Evolutionary conservation across 2,113 vertebrate genomes (phyloP).

Genomic region (Colius striatus): DNA sequence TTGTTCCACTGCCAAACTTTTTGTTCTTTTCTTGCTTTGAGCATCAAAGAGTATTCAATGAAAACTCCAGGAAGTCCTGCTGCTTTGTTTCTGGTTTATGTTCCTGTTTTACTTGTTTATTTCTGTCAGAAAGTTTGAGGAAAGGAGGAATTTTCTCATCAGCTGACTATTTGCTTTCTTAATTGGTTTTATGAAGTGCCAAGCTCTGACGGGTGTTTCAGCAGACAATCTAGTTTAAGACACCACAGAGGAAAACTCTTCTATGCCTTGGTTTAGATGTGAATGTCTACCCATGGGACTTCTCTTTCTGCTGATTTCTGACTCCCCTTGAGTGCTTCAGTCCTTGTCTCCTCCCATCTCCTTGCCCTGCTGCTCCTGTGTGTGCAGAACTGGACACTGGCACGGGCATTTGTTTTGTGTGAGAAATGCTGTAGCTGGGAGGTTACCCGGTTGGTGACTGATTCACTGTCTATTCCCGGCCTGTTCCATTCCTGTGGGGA

Average conservation of each 20-base stretch:
- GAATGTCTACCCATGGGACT: not conserved
- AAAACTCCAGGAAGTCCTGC: not conserved
- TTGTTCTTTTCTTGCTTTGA: conserved; percentile 14
- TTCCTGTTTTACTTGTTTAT: not conserved
- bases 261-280: not conserved
- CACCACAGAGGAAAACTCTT: not conserved
- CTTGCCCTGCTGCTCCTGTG: not conserved
- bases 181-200: not conserved
- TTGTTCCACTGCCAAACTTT: not conserved
- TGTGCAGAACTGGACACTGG: not conserved
- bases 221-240: not conserved
- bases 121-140: not conserved
- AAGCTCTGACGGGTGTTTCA: not conserved
- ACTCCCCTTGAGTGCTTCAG: not conserved
- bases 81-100: not conserved
- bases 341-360: not conserved
- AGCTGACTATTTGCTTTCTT: not conserved
- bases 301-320: not conserved
- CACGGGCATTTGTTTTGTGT: not conserved
- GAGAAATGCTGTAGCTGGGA: not conserved
- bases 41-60: not conserved
- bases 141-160: not conserved
- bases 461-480: conserved; percentile 3
- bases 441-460: conserved; percentile 18
- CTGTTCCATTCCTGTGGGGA: not conserved